Conservation (phyloP, 2,113 vertebrate species). For the Chamaetylas fuelleborni region DNA sequence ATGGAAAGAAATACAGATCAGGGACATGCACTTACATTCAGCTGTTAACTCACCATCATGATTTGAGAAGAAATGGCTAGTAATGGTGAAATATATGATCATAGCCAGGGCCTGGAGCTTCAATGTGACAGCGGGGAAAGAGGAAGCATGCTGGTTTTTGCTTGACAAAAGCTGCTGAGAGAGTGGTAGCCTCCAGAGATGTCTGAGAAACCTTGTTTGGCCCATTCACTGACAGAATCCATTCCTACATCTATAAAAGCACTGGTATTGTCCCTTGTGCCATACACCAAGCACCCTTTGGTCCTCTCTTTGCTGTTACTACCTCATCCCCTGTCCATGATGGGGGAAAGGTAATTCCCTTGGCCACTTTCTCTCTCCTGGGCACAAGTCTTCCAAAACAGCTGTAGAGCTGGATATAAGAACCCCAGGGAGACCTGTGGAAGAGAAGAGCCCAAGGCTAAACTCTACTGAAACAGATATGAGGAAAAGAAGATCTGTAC, state of each 20-base stretch:
- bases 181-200: background rate
- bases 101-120: background rate
- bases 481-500: background rate
- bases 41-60: background rate
- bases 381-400: background rate
- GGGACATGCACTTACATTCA: background rate
- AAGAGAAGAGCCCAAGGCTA: background rate
- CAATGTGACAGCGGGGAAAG: background rate
- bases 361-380: background rate
- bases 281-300: background rate
- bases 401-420: background rate
- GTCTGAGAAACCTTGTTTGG: background rate
- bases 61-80: background rate
- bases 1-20: background rate
- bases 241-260: background rate
- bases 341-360: background rate
- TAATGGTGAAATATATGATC: background rate
- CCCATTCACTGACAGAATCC: background rate
- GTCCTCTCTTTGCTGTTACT: background rate
- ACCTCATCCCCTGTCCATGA: background rate
- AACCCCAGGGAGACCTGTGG: background rate
- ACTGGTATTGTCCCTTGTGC: background rate
- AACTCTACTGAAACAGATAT: accelerated
- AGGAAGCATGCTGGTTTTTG: background rate
- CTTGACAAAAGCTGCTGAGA: background rate